Percentiles rank a stretch among this genome's conserved stretches.
Conservation (phyloP, 2,888 invertebrate genomes). For the Pegoplata infirma region DNA sequence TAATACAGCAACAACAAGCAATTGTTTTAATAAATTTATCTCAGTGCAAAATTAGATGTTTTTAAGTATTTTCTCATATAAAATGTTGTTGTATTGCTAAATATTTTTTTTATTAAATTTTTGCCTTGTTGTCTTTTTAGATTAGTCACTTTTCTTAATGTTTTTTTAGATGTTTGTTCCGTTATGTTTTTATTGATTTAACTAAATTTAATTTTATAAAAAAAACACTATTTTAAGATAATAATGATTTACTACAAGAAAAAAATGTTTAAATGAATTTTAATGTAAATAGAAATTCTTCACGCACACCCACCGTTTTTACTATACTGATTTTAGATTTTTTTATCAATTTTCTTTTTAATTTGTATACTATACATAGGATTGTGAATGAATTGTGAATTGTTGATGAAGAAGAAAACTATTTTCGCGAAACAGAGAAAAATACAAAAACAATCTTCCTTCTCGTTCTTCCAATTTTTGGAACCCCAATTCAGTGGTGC, state of each 20-base stretch:
- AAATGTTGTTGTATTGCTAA: not conserved
- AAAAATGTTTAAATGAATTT: no score
- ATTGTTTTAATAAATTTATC: constrained; percentile 32
- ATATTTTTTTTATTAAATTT: not conserved
- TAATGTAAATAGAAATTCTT: not conserved
- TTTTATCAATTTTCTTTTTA: constrained; percentile 26
- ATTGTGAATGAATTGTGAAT: no score
- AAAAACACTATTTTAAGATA: no score
- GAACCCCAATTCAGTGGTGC: no score
- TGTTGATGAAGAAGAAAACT: no score
- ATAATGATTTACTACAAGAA: no score
- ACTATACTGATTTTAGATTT: constrained; percentile 24
- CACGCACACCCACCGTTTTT: constrained; percentile 23
- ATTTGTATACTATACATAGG: constrained; percentile 31
- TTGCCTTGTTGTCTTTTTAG: not conserved
- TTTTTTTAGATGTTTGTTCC: no score
- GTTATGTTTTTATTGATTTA: no score
- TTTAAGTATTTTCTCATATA: not conserved
- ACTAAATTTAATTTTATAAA: no score
- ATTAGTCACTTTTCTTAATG: constrained; percentile 45
- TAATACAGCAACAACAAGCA: constrained; percentile 3
- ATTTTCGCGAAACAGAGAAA: no score
- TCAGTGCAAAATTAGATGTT: not conserved
- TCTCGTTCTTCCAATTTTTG: no score
- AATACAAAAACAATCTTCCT: no score